phyloP scores from a whole-genome alignment of 2,797 vertebrate genomes.

The Crax fasciolata region DNA sequence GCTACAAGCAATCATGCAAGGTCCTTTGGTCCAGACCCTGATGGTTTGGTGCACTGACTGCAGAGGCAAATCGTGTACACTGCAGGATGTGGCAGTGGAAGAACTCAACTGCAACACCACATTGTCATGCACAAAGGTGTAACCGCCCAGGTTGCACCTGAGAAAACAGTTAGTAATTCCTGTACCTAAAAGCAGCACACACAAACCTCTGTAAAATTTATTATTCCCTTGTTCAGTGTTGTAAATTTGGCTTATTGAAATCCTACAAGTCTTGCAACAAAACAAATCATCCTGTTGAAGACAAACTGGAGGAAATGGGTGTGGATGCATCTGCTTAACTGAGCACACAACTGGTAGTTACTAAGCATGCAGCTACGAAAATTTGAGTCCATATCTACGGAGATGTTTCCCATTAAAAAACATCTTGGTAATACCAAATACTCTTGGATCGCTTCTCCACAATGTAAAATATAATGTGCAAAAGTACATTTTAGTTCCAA shows the following conservation, averaged over 20 bases:
- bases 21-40: background rate
- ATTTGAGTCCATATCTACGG: constrained; percentile 5
- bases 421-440: constrained; percentile 42
- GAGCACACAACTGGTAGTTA: constrained; percentile 9
- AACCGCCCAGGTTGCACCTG: background rate
- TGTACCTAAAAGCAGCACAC: background rate
- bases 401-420: constrained; percentile 63
- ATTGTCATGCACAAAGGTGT: background rate
- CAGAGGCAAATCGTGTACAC: rapidly evolving
- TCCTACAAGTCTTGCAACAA: background rate
- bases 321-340: constrained; percentile 31
- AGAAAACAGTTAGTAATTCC: background rate
- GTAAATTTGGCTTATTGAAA: background rate
- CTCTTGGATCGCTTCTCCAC: constrained; percentile 39
- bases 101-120: background rate
- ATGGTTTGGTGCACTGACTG: background rate
- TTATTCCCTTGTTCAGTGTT: background rate
- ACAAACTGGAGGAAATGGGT: background rate
- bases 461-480: constrained; percentile 41
- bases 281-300: constrained; percentile 28
- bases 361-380: constrained; percentile 18
- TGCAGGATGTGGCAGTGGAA: background rate
- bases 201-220: background rate
- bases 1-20: background rate
- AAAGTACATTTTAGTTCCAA: constrained; percentile 42